Evolutionary conservation across 2,888 invertebrate genomes (phyloP).

Genomic region (Uropetala carovei): DNA sequence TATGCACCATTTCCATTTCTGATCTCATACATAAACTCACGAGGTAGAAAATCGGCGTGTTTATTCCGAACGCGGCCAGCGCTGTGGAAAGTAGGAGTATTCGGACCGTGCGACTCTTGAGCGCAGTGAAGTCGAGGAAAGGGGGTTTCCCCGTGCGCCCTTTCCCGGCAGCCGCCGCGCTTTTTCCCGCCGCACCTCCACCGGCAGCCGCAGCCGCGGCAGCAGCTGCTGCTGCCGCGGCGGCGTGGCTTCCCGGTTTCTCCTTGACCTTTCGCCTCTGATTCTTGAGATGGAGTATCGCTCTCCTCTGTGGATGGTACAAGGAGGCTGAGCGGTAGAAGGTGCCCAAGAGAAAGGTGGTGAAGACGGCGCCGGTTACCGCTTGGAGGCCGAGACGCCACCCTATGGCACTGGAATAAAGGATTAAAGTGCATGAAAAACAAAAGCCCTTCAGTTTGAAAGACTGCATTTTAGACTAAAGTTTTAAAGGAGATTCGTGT

Average conservation of each 20-base stretch:
- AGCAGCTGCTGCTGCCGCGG: slow-evolving; percentile 49
- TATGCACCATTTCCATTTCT: background rate
- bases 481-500: background rate
- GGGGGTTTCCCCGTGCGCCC: slow-evolving; percentile 78
- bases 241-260: slow-evolving; percentile 84
- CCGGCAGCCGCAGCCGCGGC: slow-evolving; percentile 29
- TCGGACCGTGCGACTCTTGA: slow-evolving; percentile 89
- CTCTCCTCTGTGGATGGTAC: slow-evolving; percentile 91
- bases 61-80: slow-evolving; percentile 88
- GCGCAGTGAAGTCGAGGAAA: slow-evolving; percentile 90
- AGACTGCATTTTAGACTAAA: background rate
- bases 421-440: background rate
- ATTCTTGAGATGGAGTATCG: slow-evolving; percentile 92
- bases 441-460: background rate
- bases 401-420: slow-evolving; percentile 82
- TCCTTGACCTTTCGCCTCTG: slow-evolving; percentile 91
- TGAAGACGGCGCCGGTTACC: slow-evolving; percentile 88
- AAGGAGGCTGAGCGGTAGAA: slow-evolving; percentile 92
- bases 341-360: slow-evolving; percentile 90
- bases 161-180: slow-evolving; percentile 28
- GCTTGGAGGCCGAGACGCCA: slow-evolving; percentile 91
- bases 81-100: slow-evolving; percentile 89
- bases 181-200: slow-evolving; percentile 3
- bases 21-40: slow-evolving; percentile 73
- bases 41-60: slow-evolving; percentile 90